These are phyloP conservation scores for Abramis brama DNA, from an alignment of 2,113 vertebrate genomes.

Conservation along the genomic window DNA sequence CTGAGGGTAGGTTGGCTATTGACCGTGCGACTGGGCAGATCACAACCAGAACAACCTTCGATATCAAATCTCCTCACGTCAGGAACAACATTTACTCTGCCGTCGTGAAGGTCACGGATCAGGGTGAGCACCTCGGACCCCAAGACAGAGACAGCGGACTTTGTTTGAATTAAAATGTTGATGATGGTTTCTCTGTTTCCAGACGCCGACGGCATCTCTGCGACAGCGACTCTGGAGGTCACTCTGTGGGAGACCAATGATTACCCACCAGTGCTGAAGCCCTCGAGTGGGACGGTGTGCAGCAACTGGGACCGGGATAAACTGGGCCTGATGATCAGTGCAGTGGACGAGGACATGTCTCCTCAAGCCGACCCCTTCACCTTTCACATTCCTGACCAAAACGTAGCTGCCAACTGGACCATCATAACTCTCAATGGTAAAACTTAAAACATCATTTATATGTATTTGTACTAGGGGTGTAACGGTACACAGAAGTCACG, in stretches of 20 bases:
- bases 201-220: conserved; percentile 74
- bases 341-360: conserved; percentile 83
- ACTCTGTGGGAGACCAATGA: conserved; percentile 91
- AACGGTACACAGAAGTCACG: too few relatives aligned
- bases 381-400: conserved; percentile 77
- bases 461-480: neutral
- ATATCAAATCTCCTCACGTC: conserved; percentile 80
- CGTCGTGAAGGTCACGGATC: conserved; percentile 80
- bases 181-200: neutral
- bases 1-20: conserved; percentile 86
- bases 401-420: conserved; percentile 84
- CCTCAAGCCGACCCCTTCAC: conserved; percentile 88
- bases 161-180: neutral
- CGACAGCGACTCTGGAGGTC: conserved; percentile 82
- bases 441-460: neutral
- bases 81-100: conserved; percentile 84
- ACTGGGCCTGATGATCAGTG: conserved; percentile 79
- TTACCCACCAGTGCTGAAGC: conserved; percentile 81
- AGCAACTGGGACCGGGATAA: conserved; percentile 53
- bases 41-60: conserved; percentile 77
- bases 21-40: conserved; percentile 78
- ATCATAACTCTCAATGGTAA: conserved; percentile 83
- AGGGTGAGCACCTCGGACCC: conserved; percentile 76
- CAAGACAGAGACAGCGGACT: neutral
- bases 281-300: conserved; percentile 74